Evolutionary conservation across 2,888 invertebrate species (phyloP).

Genomic region (Thalpophila matura): DNA sequence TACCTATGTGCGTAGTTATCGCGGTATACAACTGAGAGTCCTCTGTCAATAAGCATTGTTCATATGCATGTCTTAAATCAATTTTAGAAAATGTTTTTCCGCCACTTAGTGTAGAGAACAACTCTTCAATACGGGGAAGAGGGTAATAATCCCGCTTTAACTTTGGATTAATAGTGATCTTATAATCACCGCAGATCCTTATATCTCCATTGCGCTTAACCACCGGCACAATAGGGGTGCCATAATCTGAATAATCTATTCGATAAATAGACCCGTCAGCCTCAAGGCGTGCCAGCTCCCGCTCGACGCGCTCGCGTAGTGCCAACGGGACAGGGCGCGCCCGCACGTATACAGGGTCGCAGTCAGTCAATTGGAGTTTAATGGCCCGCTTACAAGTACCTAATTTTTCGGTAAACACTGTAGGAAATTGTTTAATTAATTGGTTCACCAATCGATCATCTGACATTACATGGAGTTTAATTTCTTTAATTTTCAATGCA

Average conservation of each 20-base stretch:
- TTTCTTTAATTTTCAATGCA: background rate
- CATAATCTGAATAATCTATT: background rate
- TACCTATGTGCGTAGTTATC: no score
- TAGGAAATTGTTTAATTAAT: background rate
- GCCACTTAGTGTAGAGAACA: background rate
- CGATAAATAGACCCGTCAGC: background rate
- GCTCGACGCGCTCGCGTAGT: background rate
- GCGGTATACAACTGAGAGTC: no score
- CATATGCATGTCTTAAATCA: no score
- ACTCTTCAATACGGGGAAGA: constrained; percentile 1
- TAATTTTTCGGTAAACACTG: background rate
- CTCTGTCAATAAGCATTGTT: no score
- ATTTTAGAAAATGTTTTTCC: no score
- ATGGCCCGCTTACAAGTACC: background rate
- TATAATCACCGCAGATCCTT: background rate
- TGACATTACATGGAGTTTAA: background rate
- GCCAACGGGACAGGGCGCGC: background rate
- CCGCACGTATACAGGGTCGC: background rate
- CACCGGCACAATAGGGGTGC: background rate
- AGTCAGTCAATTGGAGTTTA: background rate
- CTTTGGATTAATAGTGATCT: background rate
- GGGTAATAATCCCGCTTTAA: background rate
- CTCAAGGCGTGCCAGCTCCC: background rate
- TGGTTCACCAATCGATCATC: background rate
- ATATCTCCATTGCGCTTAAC: no score